Evolutionary conservation across 2,888 invertebrate genomes (phyloP).

Genomic region (Esperia sulphurella): DNA sequence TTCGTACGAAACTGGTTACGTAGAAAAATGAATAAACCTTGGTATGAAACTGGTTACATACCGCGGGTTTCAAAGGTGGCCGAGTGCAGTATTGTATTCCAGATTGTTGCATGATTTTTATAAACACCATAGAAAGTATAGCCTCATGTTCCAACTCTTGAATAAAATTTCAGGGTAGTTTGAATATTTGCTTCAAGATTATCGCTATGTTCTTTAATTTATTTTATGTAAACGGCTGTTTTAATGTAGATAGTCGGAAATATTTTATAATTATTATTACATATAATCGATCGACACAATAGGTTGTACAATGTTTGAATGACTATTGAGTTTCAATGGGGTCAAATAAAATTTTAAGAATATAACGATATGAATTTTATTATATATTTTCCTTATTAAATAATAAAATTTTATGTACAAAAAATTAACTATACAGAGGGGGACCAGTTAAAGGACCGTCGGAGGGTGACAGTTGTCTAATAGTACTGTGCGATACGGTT

Average conservation of each 20-base stretch:
- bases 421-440: too few relatives aligned
- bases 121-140: slow-evolving; percentile 9
- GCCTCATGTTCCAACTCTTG: slow-evolving; percentile 14
- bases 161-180: slow-evolving; percentile 38
- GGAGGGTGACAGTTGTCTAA: too few relatives aligned
- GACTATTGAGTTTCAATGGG: slow-evolving; percentile 70
- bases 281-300: slow-evolving; percentile 46
- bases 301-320: slow-evolving; percentile 70
- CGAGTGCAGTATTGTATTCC: too few relatives aligned
- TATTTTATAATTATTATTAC: slow-evolving; percentile 44
- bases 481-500: too few relatives aligned
- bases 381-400: slow-evolving; percentile 5
- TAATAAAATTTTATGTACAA: too few relatives aligned
- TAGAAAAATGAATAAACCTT: too few relatives aligned
- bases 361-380: slow-evolving; percentile 33
- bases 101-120: too few relatives aligned
- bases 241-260: slow-evolving; percentile 49
- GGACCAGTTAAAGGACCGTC: too few relatives aligned
- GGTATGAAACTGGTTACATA: too few relatives aligned
- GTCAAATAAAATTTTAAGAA: slow-evolving; percentile 77
- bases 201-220: slow-evolving; percentile 21
- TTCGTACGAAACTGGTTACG: too few relatives aligned
- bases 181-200: slow-evolving; percentile 36
- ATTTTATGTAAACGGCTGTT: slow-evolving; percentile 24
- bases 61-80: too few relatives aligned